Base-by-base conservation (phyloP, 2,888 invertebrate genomes). In the Epinotia demarniana region DNA sequence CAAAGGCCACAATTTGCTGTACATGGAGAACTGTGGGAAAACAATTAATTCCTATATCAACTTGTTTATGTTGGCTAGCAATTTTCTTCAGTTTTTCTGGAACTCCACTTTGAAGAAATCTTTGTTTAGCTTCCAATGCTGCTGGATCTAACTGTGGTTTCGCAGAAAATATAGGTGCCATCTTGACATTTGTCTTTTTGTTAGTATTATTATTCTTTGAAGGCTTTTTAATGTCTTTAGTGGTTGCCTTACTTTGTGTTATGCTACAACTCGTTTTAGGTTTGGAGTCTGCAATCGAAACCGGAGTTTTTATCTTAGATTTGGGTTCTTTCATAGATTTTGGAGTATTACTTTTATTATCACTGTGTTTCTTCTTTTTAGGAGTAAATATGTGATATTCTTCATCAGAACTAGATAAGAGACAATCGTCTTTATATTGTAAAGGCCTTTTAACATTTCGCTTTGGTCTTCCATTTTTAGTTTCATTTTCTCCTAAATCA, bases 61-160 rank as follows among this genome's bases (percentile, higher is more conserved):
- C 85, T 77, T 83, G 84, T 80, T 93, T 94, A 82, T 94, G 94
- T 78, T 94, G 95, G 57, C 86, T 89, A 72, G 92, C 90, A 74
- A 92, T 92, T 84, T 95, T 95, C 79, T 95, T 95, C 64, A 96
- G 86, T 79, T 95, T 93, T 39, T 96, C 95, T 12, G 96, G 96
- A 8, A 96, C 94, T n/a, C 96, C 96, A 77, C 97, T 96, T 80
- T 95, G 95, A 55, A 97, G 90, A 89, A 97, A 97, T 77, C 95
- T 95, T 78, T 95, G 95, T 80, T 96, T 95, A 6, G 97, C 97
- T 85, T 95, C 95, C 62, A 95, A 75, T 60, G 93, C 89, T 71
- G 90, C 94, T 18, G 95, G 93, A 90, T 96, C 96, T 18, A 94
- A 84, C 84, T 94, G 95, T 9, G 93, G 94, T 87, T 96, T 96